These are phyloP conservation scores for Enteromius argenteus DNA, from an alignment of 2,797 vertebrate genomes.

Conservation along the genomic window DNA sequence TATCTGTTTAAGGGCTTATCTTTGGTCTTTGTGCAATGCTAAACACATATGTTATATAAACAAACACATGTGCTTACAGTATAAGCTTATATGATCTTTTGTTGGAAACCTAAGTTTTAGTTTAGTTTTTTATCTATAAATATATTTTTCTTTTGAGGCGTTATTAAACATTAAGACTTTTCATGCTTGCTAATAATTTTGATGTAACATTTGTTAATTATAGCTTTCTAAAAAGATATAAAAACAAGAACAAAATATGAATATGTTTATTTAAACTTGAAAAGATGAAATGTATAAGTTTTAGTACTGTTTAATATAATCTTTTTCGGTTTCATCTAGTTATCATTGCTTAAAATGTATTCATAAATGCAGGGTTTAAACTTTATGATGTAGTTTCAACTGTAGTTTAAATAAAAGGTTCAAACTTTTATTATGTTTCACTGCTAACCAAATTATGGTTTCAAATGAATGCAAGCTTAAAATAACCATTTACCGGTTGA, in stretches of 20 bases:
- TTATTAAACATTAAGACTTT: neutral
- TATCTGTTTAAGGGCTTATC: neutral
- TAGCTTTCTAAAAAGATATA: neutral
- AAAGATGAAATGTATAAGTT: neutral
- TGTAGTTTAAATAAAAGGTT: neutral
- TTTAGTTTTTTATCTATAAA: neutral
- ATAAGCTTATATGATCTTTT: neutral
- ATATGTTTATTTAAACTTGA: neutral
- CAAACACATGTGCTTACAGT: neutral
- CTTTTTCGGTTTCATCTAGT: neutral
- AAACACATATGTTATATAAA: neutral
- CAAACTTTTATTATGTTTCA: neutral
- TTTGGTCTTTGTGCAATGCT: neutral
- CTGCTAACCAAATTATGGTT: neutral
- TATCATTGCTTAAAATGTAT: neutral
- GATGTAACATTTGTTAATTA: neutral
- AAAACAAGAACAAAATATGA: neutral
- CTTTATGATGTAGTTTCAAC: too few relatives aligned
- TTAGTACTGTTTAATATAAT: neutral
- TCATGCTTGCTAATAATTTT: neutral
- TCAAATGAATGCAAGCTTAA: neutral
- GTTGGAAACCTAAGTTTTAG: neutral
- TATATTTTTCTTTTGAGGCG: neutral
- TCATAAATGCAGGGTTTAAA: neutral
- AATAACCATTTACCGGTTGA: neutral